phyloP scores from a whole-genome alignment of 2,797 vertebrate species.

The Pangasius krempfi region DNA sequence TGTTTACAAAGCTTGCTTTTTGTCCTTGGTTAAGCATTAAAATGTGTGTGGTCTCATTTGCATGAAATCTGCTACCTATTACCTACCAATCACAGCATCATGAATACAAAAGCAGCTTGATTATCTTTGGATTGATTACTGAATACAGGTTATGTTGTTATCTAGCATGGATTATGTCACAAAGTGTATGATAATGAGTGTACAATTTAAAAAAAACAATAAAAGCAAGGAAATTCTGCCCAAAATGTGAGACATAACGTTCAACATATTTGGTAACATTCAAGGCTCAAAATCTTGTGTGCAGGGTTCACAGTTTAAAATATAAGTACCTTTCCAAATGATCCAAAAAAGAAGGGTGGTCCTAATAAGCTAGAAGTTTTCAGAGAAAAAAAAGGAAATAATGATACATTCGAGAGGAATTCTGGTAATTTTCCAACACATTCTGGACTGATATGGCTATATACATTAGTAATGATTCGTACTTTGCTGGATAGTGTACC shows the following conservation, averaged over 20 bases:
- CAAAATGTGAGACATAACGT: not conserved
- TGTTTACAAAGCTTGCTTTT: constrained; percentile 3
- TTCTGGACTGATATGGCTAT: constrained; percentile 59
- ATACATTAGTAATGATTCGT: constrained; percentile 53
- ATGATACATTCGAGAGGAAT: constrained; percentile 49
- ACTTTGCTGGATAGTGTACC: constrained; percentile 53
- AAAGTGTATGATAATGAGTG: constrained; percentile 11
- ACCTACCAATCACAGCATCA: constrained; percentile 6
- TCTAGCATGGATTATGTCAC: constrained; percentile 1
- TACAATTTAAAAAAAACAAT: not conserved
- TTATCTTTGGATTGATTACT: constrained; percentile 24
- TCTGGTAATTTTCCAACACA: constrained; percentile 52
- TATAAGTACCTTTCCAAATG: constrained; percentile 26
- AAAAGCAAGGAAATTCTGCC: not conserved
- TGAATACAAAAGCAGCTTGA: constrained; percentile 30
- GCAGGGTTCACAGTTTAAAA: constrained; percentile 55
- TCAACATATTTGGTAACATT: constrained; percentile 25
- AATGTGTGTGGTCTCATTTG: not conserved
- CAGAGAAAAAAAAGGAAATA: constrained; percentile 39
- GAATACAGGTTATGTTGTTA: constrained; percentile 11
- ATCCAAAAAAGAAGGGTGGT: constrained; percentile 1
- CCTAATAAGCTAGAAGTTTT: constrained; percentile 22
- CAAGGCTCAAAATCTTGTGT: constrained; percentile 51
- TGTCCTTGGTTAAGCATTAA: constrained; percentile 2
- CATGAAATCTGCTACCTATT: not conserved